Percentiles rank a stretch among this genome's conserved stretches.
These are phyloP conservation scores for Drosophila nebulosa DNA, from an alignment of 1,140 invertebrate species.

Conservation along the genomic window DNA sequence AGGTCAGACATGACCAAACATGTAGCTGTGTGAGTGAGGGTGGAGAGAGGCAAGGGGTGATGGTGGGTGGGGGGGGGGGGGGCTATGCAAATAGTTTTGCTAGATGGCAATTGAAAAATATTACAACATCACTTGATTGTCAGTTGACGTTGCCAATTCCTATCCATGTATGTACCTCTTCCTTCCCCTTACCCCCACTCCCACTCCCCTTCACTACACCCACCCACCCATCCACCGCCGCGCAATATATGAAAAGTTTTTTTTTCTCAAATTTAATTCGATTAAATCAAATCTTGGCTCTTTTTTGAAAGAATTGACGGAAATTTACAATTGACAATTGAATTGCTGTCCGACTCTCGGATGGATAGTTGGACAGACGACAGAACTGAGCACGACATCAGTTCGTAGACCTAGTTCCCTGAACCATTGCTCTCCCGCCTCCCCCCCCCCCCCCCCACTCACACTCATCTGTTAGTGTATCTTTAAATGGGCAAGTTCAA, in stretches of 20 bases:
- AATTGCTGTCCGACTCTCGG: background rate
- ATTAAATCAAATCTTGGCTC: constrained; percentile 44
- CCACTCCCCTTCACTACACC: background rate
- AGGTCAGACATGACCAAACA: constrained; percentile 2
- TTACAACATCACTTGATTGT: constrained; percentile 23
- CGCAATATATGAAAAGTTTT: background rate
- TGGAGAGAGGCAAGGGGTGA: background rate
- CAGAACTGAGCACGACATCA: background rate
- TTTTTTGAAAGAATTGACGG: constrained; percentile 7
- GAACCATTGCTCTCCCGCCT: too few species aligned
- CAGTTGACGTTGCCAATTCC: background rate
- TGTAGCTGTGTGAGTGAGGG: background rate
- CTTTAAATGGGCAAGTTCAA: background rate
- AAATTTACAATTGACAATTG: constrained; percentile 36
- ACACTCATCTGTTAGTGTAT: background rate
- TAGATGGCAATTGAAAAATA: constrained; percentile 16
- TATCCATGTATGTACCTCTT: too few species aligned
- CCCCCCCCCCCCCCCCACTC: background rate
- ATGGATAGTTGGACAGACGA: background rate
- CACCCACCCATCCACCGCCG: too few species aligned
- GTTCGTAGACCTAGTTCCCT: background rate
- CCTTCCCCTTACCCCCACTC: background rate
- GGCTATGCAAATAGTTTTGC: constrained; percentile 1
- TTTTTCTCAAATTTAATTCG: constrained; percentile 47
- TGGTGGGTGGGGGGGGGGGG: background rate